These are phyloP conservation scores for Gallinago media DNA, from an alignment of 2,113 vertebrate genomes.

Conservation along the genomic window DNA sequence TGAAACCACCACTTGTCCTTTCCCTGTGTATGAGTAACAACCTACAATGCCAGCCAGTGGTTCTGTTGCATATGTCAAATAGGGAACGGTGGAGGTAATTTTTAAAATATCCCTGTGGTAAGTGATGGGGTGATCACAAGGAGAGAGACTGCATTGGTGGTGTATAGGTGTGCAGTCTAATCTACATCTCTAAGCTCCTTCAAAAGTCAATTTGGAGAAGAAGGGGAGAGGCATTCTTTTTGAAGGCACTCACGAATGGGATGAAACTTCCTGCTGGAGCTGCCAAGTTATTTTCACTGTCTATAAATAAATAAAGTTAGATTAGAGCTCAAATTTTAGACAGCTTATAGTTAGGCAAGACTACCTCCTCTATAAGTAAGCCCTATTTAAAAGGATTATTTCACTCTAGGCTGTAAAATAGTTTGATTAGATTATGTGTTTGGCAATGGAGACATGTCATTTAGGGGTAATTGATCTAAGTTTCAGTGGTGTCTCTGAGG, in stretches of 20 bases:
- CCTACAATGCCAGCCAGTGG: background rate
- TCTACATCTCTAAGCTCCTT: background rate
- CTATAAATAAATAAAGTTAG: background rate
- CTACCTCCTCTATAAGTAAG: background rate
- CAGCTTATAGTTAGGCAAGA: background rate
- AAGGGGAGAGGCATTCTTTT: background rate
- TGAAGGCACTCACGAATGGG: background rate
- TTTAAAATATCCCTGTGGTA: background rate
- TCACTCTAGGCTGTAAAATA: background rate
- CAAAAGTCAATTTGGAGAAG: background rate
- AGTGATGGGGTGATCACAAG: background rate
- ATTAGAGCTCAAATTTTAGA: background rate
- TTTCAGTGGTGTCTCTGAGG: background rate
- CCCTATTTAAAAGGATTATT: background rate
- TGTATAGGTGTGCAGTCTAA: background rate
- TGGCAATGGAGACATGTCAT: background rate
- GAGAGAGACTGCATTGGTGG: background rate
- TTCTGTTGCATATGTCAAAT: background rate
- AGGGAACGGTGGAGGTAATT: background rate
- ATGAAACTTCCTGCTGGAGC: background rate
- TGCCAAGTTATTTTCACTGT: background rate
- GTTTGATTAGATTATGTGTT: background rate
- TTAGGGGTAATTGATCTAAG: background rate
- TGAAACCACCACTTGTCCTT: background rate
- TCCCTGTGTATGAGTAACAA: background rate